Evolutionary conservation across 1,140 invertebrate species (phyloP).

Genomic region (Drosophila carrolli): DNA sequence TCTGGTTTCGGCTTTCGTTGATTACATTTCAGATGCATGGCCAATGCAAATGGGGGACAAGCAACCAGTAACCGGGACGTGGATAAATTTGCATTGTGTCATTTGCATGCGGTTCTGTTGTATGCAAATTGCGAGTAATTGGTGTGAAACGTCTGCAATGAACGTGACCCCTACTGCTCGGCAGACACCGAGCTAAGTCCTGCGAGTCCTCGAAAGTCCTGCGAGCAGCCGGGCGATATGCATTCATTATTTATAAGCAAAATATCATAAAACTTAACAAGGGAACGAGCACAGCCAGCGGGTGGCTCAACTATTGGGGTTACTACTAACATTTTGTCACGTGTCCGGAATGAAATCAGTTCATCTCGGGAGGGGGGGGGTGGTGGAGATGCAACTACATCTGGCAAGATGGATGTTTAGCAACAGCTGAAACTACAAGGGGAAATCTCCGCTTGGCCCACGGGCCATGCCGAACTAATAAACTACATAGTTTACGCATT

Average conservation of each 20-base stretch:
- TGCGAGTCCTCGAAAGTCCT: not conserved
- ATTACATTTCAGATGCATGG: slow-evolving; percentile 79
- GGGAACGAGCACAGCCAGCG: slow-evolving; percentile 13
- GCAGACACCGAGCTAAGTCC: slow-evolving; percentile 13
- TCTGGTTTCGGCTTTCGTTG: slow-evolving; percentile 57
- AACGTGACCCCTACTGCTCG: slow-evolving; percentile 57
- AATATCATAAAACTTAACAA: slow-evolving; percentile 50
- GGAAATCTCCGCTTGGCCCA: slow-evolving; percentile 32
- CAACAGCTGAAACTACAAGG: slow-evolving; percentile 18
- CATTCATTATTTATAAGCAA: slow-evolving; percentile 72
- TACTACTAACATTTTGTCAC: slow-evolving; percentile 49
- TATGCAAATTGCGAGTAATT: slow-evolving; percentile 81
- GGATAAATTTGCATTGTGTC: slow-evolving; percentile 69
- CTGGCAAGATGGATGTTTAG: slow-evolving; percentile 35
- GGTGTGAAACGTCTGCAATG: slow-evolving; percentile 74
- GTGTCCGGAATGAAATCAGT: slow-evolving; percentile 62
- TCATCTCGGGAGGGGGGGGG: slow-evolving; percentile 19
- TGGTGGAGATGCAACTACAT: slow-evolving; percentile 6
- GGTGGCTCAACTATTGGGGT: slow-evolving; percentile 10
- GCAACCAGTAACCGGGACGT: slow-evolving; percentile 5
- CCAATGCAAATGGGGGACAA: slow-evolving; percentile 42
- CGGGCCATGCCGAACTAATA: slow-evolving; percentile 46
- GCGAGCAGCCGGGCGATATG: slow-evolving; percentile 23
- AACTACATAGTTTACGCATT: slow-evolving; percentile 70
- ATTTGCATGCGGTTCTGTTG: slow-evolving; percentile 78